Conservation (phyloP, 2,888 invertebrate genomes). For the Pyrrhia umbra region DNA sequence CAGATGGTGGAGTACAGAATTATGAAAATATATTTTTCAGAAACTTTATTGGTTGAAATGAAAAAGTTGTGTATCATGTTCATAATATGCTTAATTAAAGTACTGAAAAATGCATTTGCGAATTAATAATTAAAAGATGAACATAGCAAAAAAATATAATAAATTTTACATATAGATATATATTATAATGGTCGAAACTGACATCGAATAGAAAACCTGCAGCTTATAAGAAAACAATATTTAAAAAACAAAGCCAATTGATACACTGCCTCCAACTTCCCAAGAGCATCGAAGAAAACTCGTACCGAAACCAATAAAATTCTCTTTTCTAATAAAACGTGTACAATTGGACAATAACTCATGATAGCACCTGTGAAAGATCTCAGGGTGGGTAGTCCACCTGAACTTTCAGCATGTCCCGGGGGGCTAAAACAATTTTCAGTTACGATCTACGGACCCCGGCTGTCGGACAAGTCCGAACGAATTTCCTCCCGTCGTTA, state of each 20-base stretch:
- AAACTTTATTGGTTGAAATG: conserved; percentile 23
- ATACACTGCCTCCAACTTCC: conserved; percentile 28
- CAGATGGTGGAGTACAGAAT: conserved; percentile 41
- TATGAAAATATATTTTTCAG: conserved; percentile 43
- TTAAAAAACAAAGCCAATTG: conserved; percentile 10
- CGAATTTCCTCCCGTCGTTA: conserved; percentile 79
- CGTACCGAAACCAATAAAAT: conserved; percentile 58
- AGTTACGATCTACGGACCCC: conserved; percentile 76
- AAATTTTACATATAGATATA: no score
- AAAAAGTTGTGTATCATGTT: conserved; percentile 32
- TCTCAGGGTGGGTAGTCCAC: conserved; percentile 72
- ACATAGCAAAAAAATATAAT: no score
- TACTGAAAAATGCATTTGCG: neutral
- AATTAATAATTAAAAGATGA: conserved; percentile 2
- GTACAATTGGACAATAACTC: conserved; percentile 80
- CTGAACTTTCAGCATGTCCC: conserved; percentile 70
- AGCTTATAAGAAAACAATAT: neutral
- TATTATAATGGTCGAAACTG: neutral
- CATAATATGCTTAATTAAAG: conserved; percentile 15
- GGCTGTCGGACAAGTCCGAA: conserved; percentile 71
- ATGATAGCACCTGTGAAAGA: conserved; percentile 81
- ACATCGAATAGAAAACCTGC: neutral
- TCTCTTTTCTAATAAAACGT: conserved; percentile 77
- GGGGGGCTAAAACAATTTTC: conserved; percentile 83
- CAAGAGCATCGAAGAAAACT: conserved; percentile 45